Evolutionary conservation across 2,888 invertebrate genomes (phyloP), one percentile per base, ranked within the genome.

Genomic region (Tuberolachnus salignus): DNA sequence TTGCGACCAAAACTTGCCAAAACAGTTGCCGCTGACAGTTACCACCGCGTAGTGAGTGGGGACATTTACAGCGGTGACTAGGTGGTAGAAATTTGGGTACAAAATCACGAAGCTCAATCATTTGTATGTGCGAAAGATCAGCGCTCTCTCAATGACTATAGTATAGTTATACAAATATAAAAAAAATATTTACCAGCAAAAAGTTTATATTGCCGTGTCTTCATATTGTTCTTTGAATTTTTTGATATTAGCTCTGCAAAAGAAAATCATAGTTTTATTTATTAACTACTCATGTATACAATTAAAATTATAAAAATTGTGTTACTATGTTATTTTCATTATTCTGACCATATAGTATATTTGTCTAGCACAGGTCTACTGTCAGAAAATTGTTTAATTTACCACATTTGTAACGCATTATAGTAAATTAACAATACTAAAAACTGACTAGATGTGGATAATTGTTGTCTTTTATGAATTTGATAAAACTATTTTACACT

Each of bases 151-250:
- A n/a, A n/a, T n/a, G n/a, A n/a, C n/a, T n/a, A n/a, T n/a, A 4
- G n/a, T 34, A 55, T 10, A 21, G 10, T 70, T 42, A n/a, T 14
- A 64, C 4, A 78, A 80, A 69, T 42, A 61, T n/a, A 19, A 26
- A 51, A 8, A 34, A 8, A 4, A n/a, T 34, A 6, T 51, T 84
- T 84, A 88, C 88, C 88, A 51, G 97, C 97, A 86, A 97, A 95
- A 80, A 98, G 87, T 85, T 96, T 96, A 87, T 97, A 97, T 83
- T 92, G 90, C 80, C 92, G 91, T 84, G 94, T 94, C 84, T 92
- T 93, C 53, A 88, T 63, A 53, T 64, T 78, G 21, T 59, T 69
- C 34, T 80, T 67, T 19, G 82, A 70, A 63, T 80, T 81, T 70
- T 71, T 67, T 71, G 81, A 81, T 64, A 81, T 81, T 19, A 81